A percentile compares a stretch with the other conserved stretches of the same genome.
Conservation (phyloP, 2,797 vertebrate species). For the Siniperca undulata region DNA sequence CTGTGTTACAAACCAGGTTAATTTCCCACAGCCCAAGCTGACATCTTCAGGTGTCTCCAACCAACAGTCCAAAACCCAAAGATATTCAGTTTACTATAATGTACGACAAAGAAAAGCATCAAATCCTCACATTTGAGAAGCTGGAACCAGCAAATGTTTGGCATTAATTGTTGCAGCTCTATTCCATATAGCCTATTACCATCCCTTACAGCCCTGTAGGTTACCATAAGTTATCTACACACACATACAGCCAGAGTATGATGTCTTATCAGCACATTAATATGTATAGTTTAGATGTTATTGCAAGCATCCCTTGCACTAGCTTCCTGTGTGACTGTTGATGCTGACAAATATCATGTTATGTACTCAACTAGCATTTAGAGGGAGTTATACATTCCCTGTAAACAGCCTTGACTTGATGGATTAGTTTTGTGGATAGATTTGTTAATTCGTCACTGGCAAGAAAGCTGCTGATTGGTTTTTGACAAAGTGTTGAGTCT, state of each 20-base stretch:
- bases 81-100: not conserved
- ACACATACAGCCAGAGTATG: not conserved
- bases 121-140: not conserved
- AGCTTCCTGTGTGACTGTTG: constrained; percentile 5
- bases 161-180: not conserved
- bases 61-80: not conserved
- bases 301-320: no score
- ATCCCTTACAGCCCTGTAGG: not conserved
- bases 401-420: constrained; percentile 32
- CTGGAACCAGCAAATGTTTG: not conserved
- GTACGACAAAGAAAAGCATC: not conserved
- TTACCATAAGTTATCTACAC: not conserved
- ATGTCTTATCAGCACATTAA: constrained; percentile 29
- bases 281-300: not conserved
- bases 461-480: constrained; percentile 36
- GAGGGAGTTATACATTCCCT: not conserved
- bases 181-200: not conserved
- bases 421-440: constrained; percentile 13
- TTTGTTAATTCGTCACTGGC: not conserved
- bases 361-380: not conserved
- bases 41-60: not conserved
- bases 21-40: not conserved
- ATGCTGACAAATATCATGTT: constrained; percentile 24
- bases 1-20: no score
- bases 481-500: constrained; percentile 38